phyloP scores from a whole-genome alignment of 2,113 vertebrate genomes.

The Passer domesticus region DNA sequence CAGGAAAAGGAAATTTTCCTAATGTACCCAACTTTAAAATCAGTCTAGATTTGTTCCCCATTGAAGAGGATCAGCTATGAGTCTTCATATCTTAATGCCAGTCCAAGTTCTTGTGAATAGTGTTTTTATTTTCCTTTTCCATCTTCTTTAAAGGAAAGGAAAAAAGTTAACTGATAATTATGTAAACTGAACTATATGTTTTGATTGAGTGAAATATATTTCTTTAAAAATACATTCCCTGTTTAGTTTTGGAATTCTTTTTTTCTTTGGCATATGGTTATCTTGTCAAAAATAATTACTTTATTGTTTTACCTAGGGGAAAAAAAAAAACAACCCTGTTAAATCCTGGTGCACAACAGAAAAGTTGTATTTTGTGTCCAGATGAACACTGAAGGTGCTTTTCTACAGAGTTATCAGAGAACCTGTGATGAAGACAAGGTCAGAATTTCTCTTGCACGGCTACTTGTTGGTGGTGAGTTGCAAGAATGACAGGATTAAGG shows the following conservation, averaged over 20 bases:
- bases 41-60: background rate
- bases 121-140: background rate
- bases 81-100: background rate
- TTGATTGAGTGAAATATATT: background rate
- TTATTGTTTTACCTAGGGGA: background rate
- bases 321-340: background rate
- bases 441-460: background rate
- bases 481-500: background rate
- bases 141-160: background rate
- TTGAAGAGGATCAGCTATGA: background rate
- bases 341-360: background rate
- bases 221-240: background rate
- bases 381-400: background rate
- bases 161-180: background rate
- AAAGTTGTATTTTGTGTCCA: background rate
- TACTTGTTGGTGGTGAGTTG: background rate
- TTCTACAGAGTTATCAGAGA: background rate
- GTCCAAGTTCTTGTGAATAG: background rate
- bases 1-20: background rate
- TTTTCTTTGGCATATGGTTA: background rate
- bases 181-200: background rate
- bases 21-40: background rate
- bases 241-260: background rate
- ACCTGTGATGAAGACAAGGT: background rate
- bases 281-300: background rate